Conservation (phyloP, 2,113 vertebrate species). For the Procavia capensis region DNA sequence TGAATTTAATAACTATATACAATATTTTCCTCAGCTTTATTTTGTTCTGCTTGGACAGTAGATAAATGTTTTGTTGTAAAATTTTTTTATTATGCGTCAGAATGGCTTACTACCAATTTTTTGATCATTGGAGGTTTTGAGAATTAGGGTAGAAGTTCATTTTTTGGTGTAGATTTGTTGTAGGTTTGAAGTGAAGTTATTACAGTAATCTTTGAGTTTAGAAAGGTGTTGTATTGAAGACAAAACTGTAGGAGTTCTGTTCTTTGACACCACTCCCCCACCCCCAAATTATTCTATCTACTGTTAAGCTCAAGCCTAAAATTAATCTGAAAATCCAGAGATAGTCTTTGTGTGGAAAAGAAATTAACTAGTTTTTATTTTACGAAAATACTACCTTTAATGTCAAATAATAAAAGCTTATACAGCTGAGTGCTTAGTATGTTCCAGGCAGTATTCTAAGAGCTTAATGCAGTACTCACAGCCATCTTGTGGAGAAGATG, state of each 20-base stretch:
- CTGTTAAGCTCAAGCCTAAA: neutral
- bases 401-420: neutral
- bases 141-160: neutral
- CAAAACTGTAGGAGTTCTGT: neutral
- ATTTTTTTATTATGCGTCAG: neutral
- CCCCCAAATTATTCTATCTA: neutral
- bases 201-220: neutral
- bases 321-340: neutral
- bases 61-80: neutral
- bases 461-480: rapidly evolving
- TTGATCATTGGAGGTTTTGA: neutral
- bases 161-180: neutral
- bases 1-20: neutral
- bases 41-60: slow-evolving; percentile 17
- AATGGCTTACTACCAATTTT: neutral
- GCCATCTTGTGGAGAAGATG: too few species aligned
- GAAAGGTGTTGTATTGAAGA: slow-evolving; percentile 11
- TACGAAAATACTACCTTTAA: neutral
- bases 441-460: neutral
- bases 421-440: rapidly evolving
- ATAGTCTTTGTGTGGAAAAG: neutral
- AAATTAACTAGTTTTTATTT: neutral
- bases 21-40: neutral
- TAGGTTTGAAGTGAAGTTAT: neutral
- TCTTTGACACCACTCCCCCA: slow-evolving; percentile 7